Evolutionary conservation across 2,888 invertebrate species (phyloP), one percentile per base, ranked within the genome.

Genomic region (Hemistola chrysoprasaria): DNA sequence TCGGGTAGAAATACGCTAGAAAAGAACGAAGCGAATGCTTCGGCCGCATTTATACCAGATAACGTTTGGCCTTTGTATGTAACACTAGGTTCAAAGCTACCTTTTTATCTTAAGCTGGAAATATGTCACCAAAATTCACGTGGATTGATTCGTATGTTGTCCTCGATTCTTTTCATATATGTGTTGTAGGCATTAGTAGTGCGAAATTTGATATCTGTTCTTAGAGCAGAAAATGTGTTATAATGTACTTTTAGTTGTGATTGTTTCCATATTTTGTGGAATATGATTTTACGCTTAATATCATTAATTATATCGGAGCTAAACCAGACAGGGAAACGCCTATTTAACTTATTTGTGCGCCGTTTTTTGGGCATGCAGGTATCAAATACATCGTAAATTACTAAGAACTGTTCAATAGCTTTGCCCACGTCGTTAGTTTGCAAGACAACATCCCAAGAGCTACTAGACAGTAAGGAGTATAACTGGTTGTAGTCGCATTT

Each of bases 271-370:
- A 23, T 8, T 1, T 10, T 6, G n/a, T 36, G 36, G 1, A 28
- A 9, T 23, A 23, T 36, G 8, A 28, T 7, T 28, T 36, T 36
- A 2, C 3, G 6, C 9, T 36, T 28, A 1, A n/a, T 23, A 11
- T 36, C 28, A 1, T 11, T n/a, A 7, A 28, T 28, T 8, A 36
- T 36, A 6, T 36, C 36, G 1, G 6, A 8, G 8, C 29, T 29
- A 24, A 38, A 38, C 37, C 37, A 38, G 21, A 30, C 32, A 2
- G 39, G 39, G 6, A 32, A 39, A 6, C 39, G 27, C 6, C 8
- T 7, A 1, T 1, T 2, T 0, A 8, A 2, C 1, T 22, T 27
- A 6, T 8, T 9, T n/a, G n/a, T n/a, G 5, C 39, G 31, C 10
- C 27, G 11, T 8, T 39, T 39, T 6, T 24, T 38, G 8, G 31